A percentile compares a stretch with the other conserved stretches of the same genome.
These are phyloP conservation scores for Cotesia congregata DNA, from an alignment of 2,888 invertebrate genomes.

Conservation along the genomic window DNA sequence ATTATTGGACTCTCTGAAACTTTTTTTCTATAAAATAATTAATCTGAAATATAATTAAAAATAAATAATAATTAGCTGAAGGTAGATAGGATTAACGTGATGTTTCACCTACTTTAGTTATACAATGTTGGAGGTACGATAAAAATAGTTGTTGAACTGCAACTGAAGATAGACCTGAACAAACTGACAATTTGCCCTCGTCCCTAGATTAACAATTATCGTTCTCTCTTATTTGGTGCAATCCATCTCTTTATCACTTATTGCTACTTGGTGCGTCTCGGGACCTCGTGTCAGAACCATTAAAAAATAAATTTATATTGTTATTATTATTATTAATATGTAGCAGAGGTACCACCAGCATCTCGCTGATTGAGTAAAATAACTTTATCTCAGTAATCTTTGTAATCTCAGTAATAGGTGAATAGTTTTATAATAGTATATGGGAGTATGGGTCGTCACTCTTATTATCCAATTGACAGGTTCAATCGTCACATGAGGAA, in stretches of 20 bases:
- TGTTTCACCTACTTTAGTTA: not conserved
- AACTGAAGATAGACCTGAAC: slow-evolving; percentile 49
- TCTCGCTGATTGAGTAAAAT: slow-evolving; percentile 6
- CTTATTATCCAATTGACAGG: slow-evolving; percentile 59
- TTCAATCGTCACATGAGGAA: slow-evolving; percentile 47
- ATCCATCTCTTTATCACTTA: not conserved
- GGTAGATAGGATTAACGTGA: no score
- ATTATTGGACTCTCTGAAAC: slow-evolving; percentile 30
- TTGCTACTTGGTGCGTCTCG: not conserved
- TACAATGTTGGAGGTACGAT: no score
- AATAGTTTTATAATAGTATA: slow-evolving; percentile 16
- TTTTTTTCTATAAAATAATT: not conserved
- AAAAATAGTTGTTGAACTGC: slow-evolving; percentile 44
- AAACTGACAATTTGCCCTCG: slow-evolving; percentile 50
- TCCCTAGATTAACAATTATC: slow-evolving; percentile 40
- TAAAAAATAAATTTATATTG: slow-evolving; percentile 32
- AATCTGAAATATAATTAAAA: not conserved
- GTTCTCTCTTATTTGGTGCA: slow-evolving; percentile 8
- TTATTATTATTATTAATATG: no score
- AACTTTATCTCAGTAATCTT: slow-evolving; percentile 18
- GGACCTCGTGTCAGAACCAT: not conserved
- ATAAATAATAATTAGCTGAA: not conserved
- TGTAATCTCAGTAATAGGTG: slow-evolving; percentile 39
- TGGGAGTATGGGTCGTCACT: slow-evolving; percentile 38
- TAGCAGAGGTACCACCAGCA: no score